A percentile compares a stretch with the other conserved stretches of the same genome.
Evolutionary conservation across 2,113 vertebrate genomes (phyloP).

Genomic region (Heloderma charlesbogerti): DNA sequence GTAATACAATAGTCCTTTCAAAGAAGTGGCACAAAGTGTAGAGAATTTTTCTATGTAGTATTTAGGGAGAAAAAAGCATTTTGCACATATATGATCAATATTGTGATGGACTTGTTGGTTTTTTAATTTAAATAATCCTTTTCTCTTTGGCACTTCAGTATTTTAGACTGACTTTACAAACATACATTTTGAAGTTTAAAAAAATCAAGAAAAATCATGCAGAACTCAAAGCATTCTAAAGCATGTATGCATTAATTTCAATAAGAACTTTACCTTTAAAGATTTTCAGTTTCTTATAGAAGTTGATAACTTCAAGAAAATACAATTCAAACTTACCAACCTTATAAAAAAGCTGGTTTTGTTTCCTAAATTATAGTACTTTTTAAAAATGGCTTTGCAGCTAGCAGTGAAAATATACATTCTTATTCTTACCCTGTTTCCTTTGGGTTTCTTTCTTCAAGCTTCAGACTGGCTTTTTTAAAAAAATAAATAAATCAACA

Average conservation of each 20-base stretch:
- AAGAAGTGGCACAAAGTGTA: conserved; percentile 6
- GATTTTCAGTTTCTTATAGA: neutral
- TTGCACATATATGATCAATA: neutral
- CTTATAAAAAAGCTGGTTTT: neutral
- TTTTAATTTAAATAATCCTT: neutral
- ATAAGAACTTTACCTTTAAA: neutral
- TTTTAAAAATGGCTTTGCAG: neutral
- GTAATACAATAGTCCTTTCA: conserved; percentile 10
- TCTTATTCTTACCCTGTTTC: conserved; percentile 65
- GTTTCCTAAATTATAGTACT: neutral
- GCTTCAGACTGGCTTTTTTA: conserved; percentile 65
- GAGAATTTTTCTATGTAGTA: neutral
- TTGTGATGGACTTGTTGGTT: neutral
- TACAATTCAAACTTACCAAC: neutral
- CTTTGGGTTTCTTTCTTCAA: conserved; percentile 39
- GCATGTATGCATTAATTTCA: neutral
- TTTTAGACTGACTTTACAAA: neutral
- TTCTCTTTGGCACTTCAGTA: neutral
- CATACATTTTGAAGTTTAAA: neutral
- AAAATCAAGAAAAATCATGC: neutral
- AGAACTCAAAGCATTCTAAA: neutral
- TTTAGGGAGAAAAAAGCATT: neutral
- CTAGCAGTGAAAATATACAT: neutral
- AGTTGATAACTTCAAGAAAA: neutral
- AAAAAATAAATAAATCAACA: conserved; percentile 38